Base-by-base conservation (phyloP, 2,888 invertebrate genomes). In the Tetragonisca angustula region DNA sequence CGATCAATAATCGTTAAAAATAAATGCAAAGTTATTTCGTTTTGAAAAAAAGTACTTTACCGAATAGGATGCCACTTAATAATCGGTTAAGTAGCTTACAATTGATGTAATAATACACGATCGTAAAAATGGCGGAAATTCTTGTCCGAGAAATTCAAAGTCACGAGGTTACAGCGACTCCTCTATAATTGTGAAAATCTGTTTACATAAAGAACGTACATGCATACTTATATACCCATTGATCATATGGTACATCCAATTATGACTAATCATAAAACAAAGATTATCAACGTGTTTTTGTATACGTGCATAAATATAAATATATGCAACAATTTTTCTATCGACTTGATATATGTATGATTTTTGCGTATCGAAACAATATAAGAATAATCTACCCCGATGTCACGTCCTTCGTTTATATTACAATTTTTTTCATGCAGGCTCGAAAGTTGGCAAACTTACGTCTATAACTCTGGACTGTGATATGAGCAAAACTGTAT, bases 381-480 rank as follows among this genome's bases (percentile, higher is more conserved):
- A 2, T 59, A 59, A 24, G 2, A 59, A 24, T 59, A 59, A n/a
- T 0, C n/a, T 56, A 15, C 2, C n/a, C 1, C 2, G 1, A 59
- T 59, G 4, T 13, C n/a, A n/a, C 21, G 36, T 43, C 9, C 43
- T 43, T 43, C n/a, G n/a, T n/a, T 59, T n/a, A 36, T 36, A 17
- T 0, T 15, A 54, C 6, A 54, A 50, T 32, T 59, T 59, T 49
- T 4, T 68, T 54, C 9, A 72, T 50, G 43, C 94, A 97, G 97
- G 97, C 71, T 97, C 97, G 3, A 95, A 95, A 89, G 93, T 95
- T 75, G 96, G 96, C 0, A 95, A 95, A 21, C 95, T 96, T 69
- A 94, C 95, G n/a, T 94, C 93, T 78, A 95, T 97, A 2, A 94
- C 93, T 0, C 95, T 97, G 54, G 96, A 96, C 32, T 97, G 97